Evolutionary conservation across 2,113 vertebrate genomes (phyloP), one percentile per base, ranked within the genome.

Genomic region (Centropus unirufus): DNA sequence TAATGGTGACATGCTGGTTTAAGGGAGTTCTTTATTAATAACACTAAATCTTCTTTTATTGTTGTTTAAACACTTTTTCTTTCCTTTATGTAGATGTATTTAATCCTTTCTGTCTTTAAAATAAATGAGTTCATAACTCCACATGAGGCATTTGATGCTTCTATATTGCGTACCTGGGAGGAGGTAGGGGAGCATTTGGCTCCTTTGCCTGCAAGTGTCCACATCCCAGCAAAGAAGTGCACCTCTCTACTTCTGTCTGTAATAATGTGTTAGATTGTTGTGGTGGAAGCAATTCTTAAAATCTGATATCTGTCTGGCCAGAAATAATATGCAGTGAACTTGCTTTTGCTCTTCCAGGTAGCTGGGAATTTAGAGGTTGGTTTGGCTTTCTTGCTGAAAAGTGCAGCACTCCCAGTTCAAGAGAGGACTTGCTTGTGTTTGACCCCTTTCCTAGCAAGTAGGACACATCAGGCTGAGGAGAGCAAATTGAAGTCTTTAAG

Each of bases 1-100:
- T 97, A 97, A 98, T 95, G 94, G 94, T 84, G 86, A 95, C 94
- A 96, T 82, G 87, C 94, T 93, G 69, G 83, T 97, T 98, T 97
- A 97, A 97, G 82, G 91, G 95, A 94, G 76, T 94, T 94, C 96
- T 97, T 98, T 97, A 97, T 97, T 96, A 97, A 96, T 91, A 74
- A 78, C 61, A 89, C 92, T 98, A 97, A 97, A 97, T 98, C 95
- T 95, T 83, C 83, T 97, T 97, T 97, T 97, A 97, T 93, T 97
- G 92, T 97, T 97, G 95, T 96, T 94, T 91, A 96, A 97, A 97
- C 95, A 88, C 94, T 96, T 97, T 96, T 94, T 69, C 94, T 97
- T 96, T 94, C 77, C 73, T 95, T 96, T 85, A 93, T 96, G 92
- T 90, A 96, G 94, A 95, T 91, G 78, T 90, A 95, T 95, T 96